These are phyloP conservation scores for Struthio camelus DNA, from an alignment of 2,113 vertebrate species.

Conservation along the genomic window DNA sequence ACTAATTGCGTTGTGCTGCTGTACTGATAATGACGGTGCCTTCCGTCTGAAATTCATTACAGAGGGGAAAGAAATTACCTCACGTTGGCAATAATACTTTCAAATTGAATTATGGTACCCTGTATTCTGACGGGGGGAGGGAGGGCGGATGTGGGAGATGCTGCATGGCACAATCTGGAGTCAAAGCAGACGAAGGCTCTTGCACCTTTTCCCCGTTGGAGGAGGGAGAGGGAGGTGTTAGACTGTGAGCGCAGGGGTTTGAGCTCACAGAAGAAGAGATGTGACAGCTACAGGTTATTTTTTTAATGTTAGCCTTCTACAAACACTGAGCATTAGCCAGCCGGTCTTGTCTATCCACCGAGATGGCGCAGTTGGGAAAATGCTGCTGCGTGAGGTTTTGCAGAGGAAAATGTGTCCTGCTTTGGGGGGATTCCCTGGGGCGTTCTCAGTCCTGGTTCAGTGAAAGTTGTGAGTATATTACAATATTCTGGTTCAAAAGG, in stretches of 20 bases:
- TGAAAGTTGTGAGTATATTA: neutral
- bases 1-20: neutral
- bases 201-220: neutral
- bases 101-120: neutral
- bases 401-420: neutral
- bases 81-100: neutral
- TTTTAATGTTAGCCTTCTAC: neutral
- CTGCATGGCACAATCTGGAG: fast-evolving
- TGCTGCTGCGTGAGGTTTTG: neutral
- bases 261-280: neutral
- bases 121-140: neutral
- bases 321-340: fast-evolving
- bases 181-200: neutral
- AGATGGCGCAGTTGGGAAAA: neutral
- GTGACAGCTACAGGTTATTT: neutral
- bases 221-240: neutral
- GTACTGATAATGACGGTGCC: neutral
- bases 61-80: neutral
- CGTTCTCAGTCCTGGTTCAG: neutral
- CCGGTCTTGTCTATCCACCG: neutral
- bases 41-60: neutral
- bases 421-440: neutral
- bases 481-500: neutral
- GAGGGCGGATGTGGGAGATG: too few relatives aligned
- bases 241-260: neutral